A percentile compares a stretch with the other conserved stretches of the same genome.
phyloP scores from a whole-genome alignment of 1,140 invertebrate genomes.

The Anoplophora glabripennis region DNA sequence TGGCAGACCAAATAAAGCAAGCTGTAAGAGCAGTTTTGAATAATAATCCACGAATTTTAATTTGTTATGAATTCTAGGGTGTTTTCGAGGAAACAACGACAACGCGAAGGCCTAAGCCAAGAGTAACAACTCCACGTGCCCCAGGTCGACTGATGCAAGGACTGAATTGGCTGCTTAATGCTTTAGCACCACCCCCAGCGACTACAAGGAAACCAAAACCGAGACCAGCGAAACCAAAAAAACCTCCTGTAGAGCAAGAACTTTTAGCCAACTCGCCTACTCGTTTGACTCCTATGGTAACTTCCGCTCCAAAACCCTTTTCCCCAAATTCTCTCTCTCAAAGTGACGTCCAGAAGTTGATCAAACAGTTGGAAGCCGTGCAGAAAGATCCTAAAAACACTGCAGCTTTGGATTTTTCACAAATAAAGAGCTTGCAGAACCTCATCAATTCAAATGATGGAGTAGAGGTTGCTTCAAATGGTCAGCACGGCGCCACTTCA shows the following conservation, averaged over 20 bases:
- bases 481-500: conserved; percentile 32
- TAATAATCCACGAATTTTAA: neutral
- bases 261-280: conserved; percentile 38
- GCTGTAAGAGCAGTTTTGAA: conserved; percentile 53
- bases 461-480: conserved; percentile 39
- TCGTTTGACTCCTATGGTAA: conserved; percentile 38
- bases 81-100: conserved; percentile 31
- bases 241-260: conserved; percentile 30
- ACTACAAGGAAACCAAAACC: conserved; percentile 27
- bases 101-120: conserved; percentile 28
- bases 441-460: conserved; percentile 34
- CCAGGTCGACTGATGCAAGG: conserved; percentile 42
- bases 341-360: conserved; percentile 25
- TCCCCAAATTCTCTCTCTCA: conserved; percentile 1
- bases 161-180: conserved; percentile 44
- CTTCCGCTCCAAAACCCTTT: conserved; percentile 31
- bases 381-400: conserved; percentile 41
- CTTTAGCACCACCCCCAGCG: conserved; percentile 35
- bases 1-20: conserved; percentile 55
- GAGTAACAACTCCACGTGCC: conserved; percentile 23
- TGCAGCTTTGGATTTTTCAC: conserved; percentile 37
- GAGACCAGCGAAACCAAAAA: conserved; percentile 18
- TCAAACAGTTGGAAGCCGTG: conserved; percentile 42
- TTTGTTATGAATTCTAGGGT: conserved; percentile 20
- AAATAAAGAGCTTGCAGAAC: conserved; percentile 38